Evolutionary conservation across 1,140 invertebrate species (phyloP).

Genomic region (Drosophila tropicalis): DNA sequence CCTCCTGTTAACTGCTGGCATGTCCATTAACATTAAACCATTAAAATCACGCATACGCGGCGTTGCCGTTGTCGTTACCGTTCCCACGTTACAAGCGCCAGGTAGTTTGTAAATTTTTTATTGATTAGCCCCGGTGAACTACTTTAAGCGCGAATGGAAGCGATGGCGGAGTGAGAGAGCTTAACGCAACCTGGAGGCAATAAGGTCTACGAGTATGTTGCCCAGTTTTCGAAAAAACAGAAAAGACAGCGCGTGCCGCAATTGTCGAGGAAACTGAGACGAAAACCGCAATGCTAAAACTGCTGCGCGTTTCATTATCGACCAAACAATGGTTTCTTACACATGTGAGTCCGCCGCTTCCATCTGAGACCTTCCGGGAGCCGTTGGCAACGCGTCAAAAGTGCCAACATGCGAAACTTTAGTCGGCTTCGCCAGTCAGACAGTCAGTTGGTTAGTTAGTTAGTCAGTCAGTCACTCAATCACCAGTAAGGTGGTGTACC

Average conservation of each 20-base stretch:
- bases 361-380: constrained; percentile 2
- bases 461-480: constrained; percentile 50
- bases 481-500: background rate
- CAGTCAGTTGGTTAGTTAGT: constrained; percentile 18
- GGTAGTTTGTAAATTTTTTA: constrained; percentile 32
- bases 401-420: constrained; percentile 19
- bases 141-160: constrained; percentile 33
- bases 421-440: constrained; percentile 19
- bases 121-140: constrained; percentile 75
- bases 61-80: constrained; percentile 43
- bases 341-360: constrained; percentile 1
- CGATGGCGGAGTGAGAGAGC: background rate
- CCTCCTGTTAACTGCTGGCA: background rate
- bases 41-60: constrained; percentile 61
- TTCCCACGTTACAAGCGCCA: constrained; percentile 49
- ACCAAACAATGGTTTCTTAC: constrained; percentile 19
- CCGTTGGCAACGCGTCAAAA: constrained; percentile 13
- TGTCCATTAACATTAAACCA: constrained; percentile 55
- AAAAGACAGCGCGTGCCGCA: constrained; percentile 33
- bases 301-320: constrained; percentile 15
- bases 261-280: constrained; percentile 9
- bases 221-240: constrained; percentile 36
- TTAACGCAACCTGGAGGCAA: constrained; percentile 51
- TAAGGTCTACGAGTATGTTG: constrained; percentile 52
- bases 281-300: constrained; percentile 18